phyloP scores from a whole-genome alignment of 2,797 vertebrate genomes.

The Hafferia zeledoni region DNA sequence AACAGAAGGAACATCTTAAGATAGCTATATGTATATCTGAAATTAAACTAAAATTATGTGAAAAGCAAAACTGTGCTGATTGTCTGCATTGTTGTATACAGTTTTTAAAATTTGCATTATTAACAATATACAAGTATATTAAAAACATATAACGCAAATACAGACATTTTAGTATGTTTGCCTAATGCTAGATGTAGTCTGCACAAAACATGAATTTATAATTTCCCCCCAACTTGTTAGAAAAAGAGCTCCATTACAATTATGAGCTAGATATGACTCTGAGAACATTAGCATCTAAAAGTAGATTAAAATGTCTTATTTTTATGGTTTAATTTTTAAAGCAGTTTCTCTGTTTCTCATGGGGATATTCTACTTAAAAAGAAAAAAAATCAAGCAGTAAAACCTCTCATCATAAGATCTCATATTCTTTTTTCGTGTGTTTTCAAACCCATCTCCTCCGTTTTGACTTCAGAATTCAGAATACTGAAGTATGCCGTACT shows the following conservation, averaged over 20 bases:
- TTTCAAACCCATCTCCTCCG: neutral
- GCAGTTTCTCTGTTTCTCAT: neutral
- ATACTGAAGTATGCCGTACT: neutral
- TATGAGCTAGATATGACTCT: neutral
- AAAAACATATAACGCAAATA: neutral
- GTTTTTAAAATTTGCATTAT: neutral
- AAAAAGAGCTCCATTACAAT: neutral
- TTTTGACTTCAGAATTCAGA: neutral
- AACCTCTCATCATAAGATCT: neutral
- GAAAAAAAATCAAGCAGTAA: neutral
- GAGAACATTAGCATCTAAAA: neutral
- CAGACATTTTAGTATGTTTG: neutral
- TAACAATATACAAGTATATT: neutral
- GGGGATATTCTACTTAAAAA: neutral
- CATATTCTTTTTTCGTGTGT: neutral
- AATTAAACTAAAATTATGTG: neutral
- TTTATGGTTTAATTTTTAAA: neutral
- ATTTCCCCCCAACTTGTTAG: neutral
- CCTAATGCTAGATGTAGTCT: neutral
- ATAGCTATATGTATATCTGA: neutral
- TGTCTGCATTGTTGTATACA: neutral
- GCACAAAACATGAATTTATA: neutral
- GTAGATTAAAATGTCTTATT: neutral
- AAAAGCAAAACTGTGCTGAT: neutral
- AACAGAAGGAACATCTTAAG: neutral